Conservation (phyloP, 2,113 vertebrate species). For the Cyprinodon variegatus region DNA sequence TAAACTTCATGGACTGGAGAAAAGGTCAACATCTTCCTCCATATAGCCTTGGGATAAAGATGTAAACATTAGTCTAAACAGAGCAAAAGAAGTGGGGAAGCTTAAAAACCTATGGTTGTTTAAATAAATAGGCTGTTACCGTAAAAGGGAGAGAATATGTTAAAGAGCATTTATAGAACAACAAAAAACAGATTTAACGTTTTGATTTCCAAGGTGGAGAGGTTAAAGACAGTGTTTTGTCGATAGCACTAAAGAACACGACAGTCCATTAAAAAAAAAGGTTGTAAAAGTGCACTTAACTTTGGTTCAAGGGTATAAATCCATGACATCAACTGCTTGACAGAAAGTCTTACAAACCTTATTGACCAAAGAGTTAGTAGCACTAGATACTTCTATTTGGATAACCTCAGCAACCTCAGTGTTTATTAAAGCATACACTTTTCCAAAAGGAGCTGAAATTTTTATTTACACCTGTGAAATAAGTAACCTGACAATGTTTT, state of each 20-base stretch:
- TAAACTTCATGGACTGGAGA: neutral
- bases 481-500: neutral
- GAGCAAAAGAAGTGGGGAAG: neutral
- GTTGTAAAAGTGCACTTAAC: neutral
- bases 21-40: neutral
- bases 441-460: neutral
- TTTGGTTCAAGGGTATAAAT: neutral
- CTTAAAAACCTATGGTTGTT: neutral
- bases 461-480: neutral
- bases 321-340: neutral
- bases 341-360: neutral
- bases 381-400: neutral
- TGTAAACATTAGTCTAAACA: conserved; percentile 4
- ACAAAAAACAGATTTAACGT: neutral
- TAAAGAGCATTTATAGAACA: neutral
- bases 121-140: neutral
- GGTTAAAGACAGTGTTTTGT: neutral
- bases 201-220: neutral
- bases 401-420: neutral
- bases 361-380: neutral
- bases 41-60: neutral
- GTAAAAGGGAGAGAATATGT: neutral
- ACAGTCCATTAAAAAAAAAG: neutral
- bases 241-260: neutral
- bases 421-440: neutral